phyloP scores from a whole-genome alignment of 2,888 invertebrate species.

The Ctena decussata region DNA sequence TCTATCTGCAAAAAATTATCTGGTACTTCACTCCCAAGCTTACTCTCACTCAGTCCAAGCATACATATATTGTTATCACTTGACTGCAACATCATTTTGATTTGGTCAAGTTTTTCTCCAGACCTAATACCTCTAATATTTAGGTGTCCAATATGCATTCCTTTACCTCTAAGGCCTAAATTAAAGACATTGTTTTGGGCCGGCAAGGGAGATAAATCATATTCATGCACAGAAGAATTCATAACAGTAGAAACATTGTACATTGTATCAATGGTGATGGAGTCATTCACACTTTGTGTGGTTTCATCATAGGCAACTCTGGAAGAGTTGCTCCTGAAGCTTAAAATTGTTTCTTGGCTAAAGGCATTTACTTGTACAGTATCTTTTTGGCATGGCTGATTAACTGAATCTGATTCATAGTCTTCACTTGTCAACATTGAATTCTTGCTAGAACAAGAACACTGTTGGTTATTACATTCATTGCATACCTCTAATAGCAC shows the following conservation, averaged over 20 bases:
- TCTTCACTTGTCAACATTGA: too few species aligned
- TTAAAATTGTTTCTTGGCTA: too few species aligned
- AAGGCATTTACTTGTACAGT: too few species aligned
- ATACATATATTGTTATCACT: not conserved
- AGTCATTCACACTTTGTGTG: not conserved
- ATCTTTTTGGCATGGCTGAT: too few species aligned
- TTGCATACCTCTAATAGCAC: not conserved
- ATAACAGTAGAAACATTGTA: not conserved
- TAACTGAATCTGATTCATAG: too few species aligned
- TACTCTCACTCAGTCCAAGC: not conserved
- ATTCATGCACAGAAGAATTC: not conserved
- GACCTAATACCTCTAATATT: not conserved
- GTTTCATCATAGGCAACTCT: too few species aligned
- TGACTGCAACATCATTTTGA: not conserved
- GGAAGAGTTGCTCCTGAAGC: too few species aligned
- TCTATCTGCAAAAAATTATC: not conserved
- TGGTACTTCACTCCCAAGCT: too few species aligned
- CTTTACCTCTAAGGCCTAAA: not conserved
- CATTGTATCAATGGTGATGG: not conserved
- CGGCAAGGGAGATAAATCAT: not conserved
- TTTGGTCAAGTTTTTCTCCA: not conserved
- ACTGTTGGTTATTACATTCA: not conserved
- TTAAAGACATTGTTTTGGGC: not conserved
- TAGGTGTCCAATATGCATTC: not conserved
- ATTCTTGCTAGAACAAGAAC: not conserved